phyloP scores from a whole-genome alignment of 1,140 invertebrate genomes.

The Aphaenogaster rudis region DNA sequence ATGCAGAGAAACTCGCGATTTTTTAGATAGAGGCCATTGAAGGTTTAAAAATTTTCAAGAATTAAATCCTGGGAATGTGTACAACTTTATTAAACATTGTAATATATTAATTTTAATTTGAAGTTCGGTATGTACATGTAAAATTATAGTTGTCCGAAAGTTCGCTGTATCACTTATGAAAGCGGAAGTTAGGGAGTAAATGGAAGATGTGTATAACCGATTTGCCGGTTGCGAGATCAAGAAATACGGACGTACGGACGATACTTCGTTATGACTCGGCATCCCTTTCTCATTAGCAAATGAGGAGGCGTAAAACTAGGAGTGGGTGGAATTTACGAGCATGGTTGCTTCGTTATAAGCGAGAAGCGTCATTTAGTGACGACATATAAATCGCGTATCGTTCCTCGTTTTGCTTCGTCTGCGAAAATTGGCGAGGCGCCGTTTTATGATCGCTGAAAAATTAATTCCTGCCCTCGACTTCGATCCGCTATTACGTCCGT shows the following conservation, averaged over 20 bases:
- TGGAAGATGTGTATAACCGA: not conserved
- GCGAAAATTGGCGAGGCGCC: not conserved
- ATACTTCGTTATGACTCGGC: conserved; percentile 27
- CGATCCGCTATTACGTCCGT: conserved; percentile 4
- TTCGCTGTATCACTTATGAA: not conserved
- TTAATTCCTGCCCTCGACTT: not conserved
- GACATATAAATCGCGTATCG: conserved; percentile 5
- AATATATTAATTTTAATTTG: conserved; percentile 18
- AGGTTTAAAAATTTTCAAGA: not conserved
- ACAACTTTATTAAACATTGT: not conserved
- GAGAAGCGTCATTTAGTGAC: conserved; percentile 48
- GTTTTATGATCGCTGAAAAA: not conserved
- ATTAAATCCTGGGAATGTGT: not conserved
- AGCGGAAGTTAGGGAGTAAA: not conserved
- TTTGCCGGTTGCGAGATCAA: conserved; percentile 26
- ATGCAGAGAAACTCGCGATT: not conserved
- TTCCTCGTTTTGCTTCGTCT: conserved; percentile 46
- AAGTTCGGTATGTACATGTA: not conserved
- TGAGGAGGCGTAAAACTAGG: conserved; percentile 35
- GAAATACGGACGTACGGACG: not conserved
- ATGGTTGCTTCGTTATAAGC: not conserved
- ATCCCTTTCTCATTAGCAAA: conserved; percentile 43
- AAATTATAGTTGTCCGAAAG: not conserved
- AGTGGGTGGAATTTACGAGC: conserved; percentile 35
- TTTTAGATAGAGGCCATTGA: not conserved